phyloP scores from a whole-genome alignment of 2,888 invertebrate species.

The Cephus pygmeus region DNA sequence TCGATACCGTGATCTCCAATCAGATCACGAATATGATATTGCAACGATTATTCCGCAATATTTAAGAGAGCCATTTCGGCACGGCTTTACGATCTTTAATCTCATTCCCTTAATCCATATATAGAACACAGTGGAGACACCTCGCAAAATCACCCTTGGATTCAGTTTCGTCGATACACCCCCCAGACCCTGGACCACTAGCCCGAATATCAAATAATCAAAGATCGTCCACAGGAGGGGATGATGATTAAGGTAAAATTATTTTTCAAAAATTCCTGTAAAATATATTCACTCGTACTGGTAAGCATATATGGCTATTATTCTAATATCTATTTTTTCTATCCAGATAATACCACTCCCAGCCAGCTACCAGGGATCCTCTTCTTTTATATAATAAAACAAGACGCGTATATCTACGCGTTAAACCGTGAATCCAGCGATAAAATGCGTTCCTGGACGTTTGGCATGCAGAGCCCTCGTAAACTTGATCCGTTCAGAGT shows the following conservation, averaged over 20 bases:
- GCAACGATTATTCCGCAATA: neutral
- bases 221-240: neutral
- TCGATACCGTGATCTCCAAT: neutral
- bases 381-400: neutral
- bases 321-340: neutral
- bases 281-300: neutral
- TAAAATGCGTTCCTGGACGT: conserved; percentile 43
- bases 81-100: neutral
- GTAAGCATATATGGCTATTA: neutral
- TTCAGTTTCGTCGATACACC: neutral
- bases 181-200: neutral
- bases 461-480: conserved; percentile 39
- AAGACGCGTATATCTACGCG: neutral
- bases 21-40: neutral
- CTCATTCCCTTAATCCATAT: neutral
- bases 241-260: neutral
- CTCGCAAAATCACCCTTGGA: neutral
- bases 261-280: neutral
- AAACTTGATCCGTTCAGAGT: conserved; percentile 64
- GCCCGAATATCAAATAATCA: neutral
- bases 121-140: neutral
- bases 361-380: neutral
- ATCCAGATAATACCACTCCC: neutral
- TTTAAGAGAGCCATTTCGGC: neutral
- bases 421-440: conserved; percentile 37